Evolutionary conservation across 2,113 vertebrate genomes (phyloP).

Genomic region (Chaetops frenatus): DNA sequence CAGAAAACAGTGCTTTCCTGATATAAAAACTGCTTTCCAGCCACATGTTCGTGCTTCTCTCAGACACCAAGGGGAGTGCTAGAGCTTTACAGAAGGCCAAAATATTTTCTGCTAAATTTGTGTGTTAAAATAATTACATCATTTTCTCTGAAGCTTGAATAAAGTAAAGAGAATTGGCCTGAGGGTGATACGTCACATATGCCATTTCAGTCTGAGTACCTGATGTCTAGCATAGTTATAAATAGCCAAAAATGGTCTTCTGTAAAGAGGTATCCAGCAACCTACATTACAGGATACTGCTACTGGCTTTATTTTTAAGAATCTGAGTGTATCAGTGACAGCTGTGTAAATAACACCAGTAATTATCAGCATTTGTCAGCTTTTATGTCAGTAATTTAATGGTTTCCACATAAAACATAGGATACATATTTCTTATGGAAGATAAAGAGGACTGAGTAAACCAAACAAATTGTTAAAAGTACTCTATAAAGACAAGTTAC

Average conservation of each 20-base stretch:
- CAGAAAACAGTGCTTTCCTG: background rate
- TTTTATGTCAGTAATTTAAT: background rate
- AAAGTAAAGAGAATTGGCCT: background rate
- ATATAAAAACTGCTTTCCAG: background rate
- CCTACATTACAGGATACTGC: background rate
- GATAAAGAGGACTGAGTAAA: background rate
- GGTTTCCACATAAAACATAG: background rate
- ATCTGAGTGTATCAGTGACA: background rate
- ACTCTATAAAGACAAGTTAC: background rate
- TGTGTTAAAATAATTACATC: background rate
- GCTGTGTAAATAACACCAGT: background rate
- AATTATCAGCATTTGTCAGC: background rate
- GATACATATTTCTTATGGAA: background rate
- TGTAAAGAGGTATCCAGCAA: background rate
- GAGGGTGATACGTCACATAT: background rate
- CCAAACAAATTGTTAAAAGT: background rate
- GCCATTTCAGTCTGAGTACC: background rate
- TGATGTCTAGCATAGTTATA: background rate
- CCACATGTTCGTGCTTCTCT: background rate
- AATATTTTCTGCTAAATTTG: background rate
- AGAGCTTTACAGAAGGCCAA: background rate
- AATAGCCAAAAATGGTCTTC: background rate
- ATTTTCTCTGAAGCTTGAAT: background rate
- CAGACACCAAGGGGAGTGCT: constrained; percentile 33
- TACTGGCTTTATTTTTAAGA: background rate